Base-by-base conservation (phyloP, 2,888 invertebrate species). In the Lordiphosa andalusiaca region DNA sequence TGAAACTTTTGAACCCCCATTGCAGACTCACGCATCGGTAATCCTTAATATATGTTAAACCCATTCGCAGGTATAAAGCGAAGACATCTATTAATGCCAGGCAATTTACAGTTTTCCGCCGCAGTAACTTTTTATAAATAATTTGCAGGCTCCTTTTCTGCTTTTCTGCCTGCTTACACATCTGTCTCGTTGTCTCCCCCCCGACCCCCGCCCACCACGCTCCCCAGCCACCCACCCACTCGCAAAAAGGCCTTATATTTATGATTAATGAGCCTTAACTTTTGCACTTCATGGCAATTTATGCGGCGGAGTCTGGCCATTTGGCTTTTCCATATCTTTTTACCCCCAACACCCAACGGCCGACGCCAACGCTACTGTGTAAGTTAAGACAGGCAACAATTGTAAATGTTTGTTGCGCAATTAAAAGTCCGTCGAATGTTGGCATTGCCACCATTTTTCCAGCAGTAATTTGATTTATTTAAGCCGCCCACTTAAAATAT, bases 231-330 rank as follows among this genome's bases (percentile, higher is more conserved):
- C 73, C 75, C 73, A 75, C 73, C 75, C 73, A 75, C 73, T 51
- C 61, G 25, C 53, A 49, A 67, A 67, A 50, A 60, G 64, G 74
- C 61, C 74, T 65, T 60, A 71, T 57, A 76, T 80, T 82, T 78
- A 81, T 81, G 80, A 81, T 81, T 81, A 81, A 81, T 80, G 80
- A 82, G 80, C 80, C 77, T 82, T 74, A 81, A 81, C 80, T 81
- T 82, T 81, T 82, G 80, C 80, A 82, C 80, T 81, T 80, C 67
- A 55, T 67, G 76, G 78, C 76, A 81, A 76, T 80, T 78, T 69
- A 68, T 71, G 53, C 55, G 74, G 50, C 68, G 23, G 5, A 25
- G 67, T 75, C 55, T 68, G 61, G 63, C 54, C 71, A 47, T 64
- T 64, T 55, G 63, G 63, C 63, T 25, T 64, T 64, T 57, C 42